Evolutionary conservation across 2,888 invertebrate genomes (phyloP).

Genomic region (Noctua comes): DNA sequence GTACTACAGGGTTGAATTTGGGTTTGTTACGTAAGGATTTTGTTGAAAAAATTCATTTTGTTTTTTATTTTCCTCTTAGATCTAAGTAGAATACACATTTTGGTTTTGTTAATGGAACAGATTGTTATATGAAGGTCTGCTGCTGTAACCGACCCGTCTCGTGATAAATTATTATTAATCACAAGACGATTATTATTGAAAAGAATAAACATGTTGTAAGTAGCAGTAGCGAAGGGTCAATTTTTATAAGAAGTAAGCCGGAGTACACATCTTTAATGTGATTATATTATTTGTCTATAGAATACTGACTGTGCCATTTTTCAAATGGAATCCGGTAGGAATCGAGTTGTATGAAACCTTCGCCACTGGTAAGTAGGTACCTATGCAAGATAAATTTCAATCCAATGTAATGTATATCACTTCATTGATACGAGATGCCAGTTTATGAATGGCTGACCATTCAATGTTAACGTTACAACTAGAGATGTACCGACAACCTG

Average conservation of each 20-base stretch:
- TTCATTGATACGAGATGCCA: neutral
- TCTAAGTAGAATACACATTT: conserved; percentile 26
- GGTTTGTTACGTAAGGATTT: conserved; percentile 23
- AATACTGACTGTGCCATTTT: no score
- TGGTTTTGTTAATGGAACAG: conserved; percentile 17
- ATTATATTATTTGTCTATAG: no score
- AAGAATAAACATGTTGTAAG: neutral
- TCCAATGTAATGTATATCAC: neutral
- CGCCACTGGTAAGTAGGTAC: no score
- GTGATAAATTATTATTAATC: conserved; percentile 15
- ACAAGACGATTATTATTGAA: no score
- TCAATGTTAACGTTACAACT: neutral
- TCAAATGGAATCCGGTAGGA: no score
- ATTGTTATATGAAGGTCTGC: conserved; percentile 16
- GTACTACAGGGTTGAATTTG: conserved; percentile 18
- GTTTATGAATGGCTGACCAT: neutral
- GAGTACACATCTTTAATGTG: no score
- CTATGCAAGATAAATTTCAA: neutral
- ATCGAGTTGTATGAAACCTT: no score
- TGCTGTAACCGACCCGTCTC: neutral
- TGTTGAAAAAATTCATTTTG: conserved; percentile 6
- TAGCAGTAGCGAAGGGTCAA: no score
- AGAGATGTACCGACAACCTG: neutral
- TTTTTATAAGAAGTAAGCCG: no score
- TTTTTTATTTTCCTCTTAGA: conserved; percentile 19